Evolutionary conservation across 2,797 vertebrate genomes (phyloP), one percentile per base, ranked within the genome.

Genomic region (Bradypodion pumilum): DNA sequence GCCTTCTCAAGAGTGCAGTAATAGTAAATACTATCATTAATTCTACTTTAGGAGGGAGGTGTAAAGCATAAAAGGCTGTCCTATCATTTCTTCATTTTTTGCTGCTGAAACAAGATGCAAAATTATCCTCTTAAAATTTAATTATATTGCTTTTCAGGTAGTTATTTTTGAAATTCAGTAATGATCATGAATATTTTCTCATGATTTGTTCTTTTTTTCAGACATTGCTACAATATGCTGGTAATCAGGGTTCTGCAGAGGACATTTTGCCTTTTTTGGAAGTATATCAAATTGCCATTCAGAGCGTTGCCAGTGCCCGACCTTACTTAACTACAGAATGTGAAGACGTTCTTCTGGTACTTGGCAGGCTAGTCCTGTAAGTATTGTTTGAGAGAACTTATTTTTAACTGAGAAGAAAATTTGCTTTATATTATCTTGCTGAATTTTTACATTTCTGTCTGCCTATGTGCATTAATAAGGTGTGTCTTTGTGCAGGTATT

Each of bases 351-450:
- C 97, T 97, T 85, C 95, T 99, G 83, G 97, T 99, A 85, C 96
- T 99, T 92, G 98, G 98, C 95, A 97, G 98, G 94, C 97, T 99
- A 89, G 98, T 98, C 87, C 95, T 99, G 98, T 99, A 96, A 99
- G 98, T 97, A 81, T 59, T 23, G 76, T 90, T 90, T 83, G 65
- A 77, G 27, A 4, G n/a, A n/a, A 32, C 10, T 46, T 6, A 32
- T 9, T 84, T 70, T 69, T 42, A 59, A 76, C 52, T 19, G 68
- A 49, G 16, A 59, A n/a, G 52, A 60, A 35, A n/a, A 74, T 91
- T 83, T 72, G 81, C 56, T 87, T 72, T 86, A 46, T 37, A 88
- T 2, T 19, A 56, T 56, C 15, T 56, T 56, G 37, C 46, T 29
- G 32, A 70, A 35, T 19, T 35, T 56, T 37, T 27, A 16, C 32